Evolutionary conservation across 2,888 invertebrate species (phyloP), one percentile per base, ranked within the genome.

Genomic region (Camponotus fellah): DNA sequence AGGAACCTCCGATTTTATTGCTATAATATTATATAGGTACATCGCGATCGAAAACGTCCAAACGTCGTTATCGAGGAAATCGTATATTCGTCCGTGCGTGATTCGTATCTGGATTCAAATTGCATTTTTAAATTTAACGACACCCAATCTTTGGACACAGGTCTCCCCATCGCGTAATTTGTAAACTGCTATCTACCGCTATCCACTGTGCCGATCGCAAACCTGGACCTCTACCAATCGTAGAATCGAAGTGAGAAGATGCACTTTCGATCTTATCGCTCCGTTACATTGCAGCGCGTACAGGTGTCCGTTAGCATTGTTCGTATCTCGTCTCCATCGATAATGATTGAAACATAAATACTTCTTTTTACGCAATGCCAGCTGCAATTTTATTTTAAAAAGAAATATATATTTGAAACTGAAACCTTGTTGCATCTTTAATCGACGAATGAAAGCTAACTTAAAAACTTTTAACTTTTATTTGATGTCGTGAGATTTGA

Each of bases 191-290:
- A 80, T 80, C 79, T 46, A n/a, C 46, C 17, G 37, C 14, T 37
- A 71, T 71, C n/a, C 72, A 34, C 34, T 10, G 43, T 58, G 40
- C 71, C 79, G 79, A 79, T 79, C 69, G 46, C 40, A 53, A 32
- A 43, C 17, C 72, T 56, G 46, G 58, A 26, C 34, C 79, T 74
- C 72, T 60, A 46, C 79, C 49, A 62, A 62, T 74, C 46, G 74
- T 72, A 74, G 37, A 80, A 80, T 81, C 79, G 81, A 80, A 80
- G 77, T 75, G 77, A 80, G 66, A 84, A 77, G 84, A 76, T 77
- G 88, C 83, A 86, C 75, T 83, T 72, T 79, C 68, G 88, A 88
- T 88, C 81, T 82, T 88, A 88, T 88, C 88, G 64, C 43, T 12
- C 21, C 62, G 21, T 46, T 26, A 62, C 43, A 32, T 79, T 49